Evolutionary conservation across 2,113 vertebrate genomes (phyloP).

Genomic region (Danionella cerebrum): DNA sequence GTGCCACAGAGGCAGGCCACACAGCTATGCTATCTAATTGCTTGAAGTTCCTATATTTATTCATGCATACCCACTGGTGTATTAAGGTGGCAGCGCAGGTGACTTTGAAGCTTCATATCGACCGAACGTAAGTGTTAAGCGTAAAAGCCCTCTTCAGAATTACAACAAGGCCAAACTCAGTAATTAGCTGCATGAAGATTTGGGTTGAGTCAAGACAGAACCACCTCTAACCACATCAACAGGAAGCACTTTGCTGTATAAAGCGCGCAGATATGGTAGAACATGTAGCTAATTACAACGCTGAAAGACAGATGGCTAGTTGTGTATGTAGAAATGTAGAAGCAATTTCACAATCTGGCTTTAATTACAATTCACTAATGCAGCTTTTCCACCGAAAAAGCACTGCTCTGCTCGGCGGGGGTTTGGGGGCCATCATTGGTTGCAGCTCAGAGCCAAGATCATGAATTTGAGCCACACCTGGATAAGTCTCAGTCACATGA

Average conservation of each 20-base stretch:
- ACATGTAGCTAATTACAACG: background rate
- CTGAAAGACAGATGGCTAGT: background rate
- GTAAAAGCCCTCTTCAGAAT: slow-evolving; percentile 27
- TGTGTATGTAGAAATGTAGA: background rate
- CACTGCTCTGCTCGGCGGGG: too few species aligned
- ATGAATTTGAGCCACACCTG: too few species aligned
- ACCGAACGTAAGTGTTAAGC: slow-evolving; percentile 28
- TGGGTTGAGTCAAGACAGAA: background rate
- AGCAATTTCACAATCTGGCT: background rate
- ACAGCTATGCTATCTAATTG: slow-evolving; percentile 39
- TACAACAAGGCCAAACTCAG: slow-evolving; percentile 15
- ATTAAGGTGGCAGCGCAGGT: slow-evolving; percentile 35
- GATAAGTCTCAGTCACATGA: too few species aligned
- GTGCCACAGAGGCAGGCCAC: slow-evolving; percentile 42
- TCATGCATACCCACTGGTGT: slow-evolving; percentile 38
- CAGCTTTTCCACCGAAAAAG: background rate
- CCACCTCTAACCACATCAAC: background rate
- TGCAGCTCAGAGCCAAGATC: too few species aligned
- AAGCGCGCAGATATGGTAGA: background rate
- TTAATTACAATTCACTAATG: too few species aligned
- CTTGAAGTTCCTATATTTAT: slow-evolving; percentile 36
- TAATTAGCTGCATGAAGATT: slow-evolving; percentile 5
- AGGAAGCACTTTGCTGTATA: background rate
- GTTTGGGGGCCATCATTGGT: too few species aligned
- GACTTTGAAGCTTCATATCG: slow-evolving; percentile 32